phyloP scores from a whole-genome alignment of 2,113 vertebrate genomes.

The Anser brachyrhynchus region DNA sequence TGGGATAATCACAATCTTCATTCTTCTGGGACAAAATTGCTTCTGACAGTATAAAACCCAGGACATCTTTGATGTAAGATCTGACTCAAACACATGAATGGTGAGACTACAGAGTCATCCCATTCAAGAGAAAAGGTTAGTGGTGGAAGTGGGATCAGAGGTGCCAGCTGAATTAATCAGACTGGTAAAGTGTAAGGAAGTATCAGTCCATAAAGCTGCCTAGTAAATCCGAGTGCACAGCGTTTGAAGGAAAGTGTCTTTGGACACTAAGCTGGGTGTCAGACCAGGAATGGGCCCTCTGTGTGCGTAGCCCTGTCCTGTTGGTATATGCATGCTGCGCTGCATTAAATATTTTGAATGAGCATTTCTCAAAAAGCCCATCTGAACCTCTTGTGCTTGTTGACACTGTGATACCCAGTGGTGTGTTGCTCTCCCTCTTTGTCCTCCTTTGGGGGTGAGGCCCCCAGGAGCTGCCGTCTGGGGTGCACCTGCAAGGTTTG shows the following conservation, averaged over 20 bases:
- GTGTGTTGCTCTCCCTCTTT: background rate
- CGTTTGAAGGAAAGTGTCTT: background rate
- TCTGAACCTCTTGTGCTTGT: background rate
- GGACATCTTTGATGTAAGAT: slow-evolving; percentile 71
- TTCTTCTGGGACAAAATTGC: slow-evolving; percentile 69
- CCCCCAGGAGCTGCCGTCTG: background rate
- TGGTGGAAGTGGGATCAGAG: slow-evolving; percentile 39
- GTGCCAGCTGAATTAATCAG: slow-evolving; percentile 48
- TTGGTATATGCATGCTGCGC: background rate
- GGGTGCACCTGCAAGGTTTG: background rate
- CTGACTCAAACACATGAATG: slow-evolving; percentile 57
- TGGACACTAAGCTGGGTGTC: slow-evolving; percentile 18
- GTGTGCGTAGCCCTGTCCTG: background rate
- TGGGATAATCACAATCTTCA: slow-evolving; percentile 64
- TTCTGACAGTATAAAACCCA: slow-evolving; percentile 72
- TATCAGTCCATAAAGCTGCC: slow-evolving; percentile 38
- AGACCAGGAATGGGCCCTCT: background rate
- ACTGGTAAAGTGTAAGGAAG: slow-evolving; percentile 33
- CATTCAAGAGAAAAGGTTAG: slow-evolving; percentile 47
- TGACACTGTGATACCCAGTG: rapidly evolving
- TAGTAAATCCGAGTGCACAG: background rate
- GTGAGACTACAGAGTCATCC: slow-evolving; percentile 29
- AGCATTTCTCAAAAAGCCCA: background rate
- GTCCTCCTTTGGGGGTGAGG: background rate
- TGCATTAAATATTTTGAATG: background rate